Base-by-base conservation (phyloP, 2,113 vertebrate genomes). In the Tonatia bakeri region DNA sequence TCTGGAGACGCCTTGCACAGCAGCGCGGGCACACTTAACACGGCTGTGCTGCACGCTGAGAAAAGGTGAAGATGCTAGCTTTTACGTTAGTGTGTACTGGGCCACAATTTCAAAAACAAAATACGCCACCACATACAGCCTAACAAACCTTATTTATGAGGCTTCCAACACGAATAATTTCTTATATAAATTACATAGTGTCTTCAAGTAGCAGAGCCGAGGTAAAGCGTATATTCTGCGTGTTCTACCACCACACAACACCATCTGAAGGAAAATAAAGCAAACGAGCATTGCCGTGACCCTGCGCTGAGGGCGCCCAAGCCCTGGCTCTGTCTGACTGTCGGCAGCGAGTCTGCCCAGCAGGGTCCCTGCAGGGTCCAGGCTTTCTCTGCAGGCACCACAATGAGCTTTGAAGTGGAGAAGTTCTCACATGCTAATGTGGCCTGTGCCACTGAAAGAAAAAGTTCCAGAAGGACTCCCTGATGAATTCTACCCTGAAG, bases 201-300 rank as follows among this genome's bases (percentile, higher is more conserved):
- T 80, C 38, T 95, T 75, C 19, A 93, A 87, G 20, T 47, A 40
- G 82, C 88, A 56, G 19, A 69, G 16, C 15, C 12, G 36, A 76
- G 75, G 40, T 12, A 26, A 50, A 31, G 47, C 4, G 12, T 7
- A 50, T 3, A 31, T 52, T 7, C 22, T 14, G 17, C n/a, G 11
- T 61, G 24, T 72, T 40, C 67, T n/a, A 13, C 22, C 26, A 15
- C 16, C 11, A 43, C 56, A 77, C 31, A 38, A 7, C 43, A 38
- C 36, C 7, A 81, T 5, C 16, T 50, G 38, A 31, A 54, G 40
- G 22, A 17, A 73, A 64, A 67, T 11, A 6, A 89, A 28, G 28
- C 22, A 14, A 1, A 13, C 14, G 4, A 7, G 31, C 0, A 14
- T 16, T 7, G 38, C 61, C 0, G 0, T 11, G 43, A 1, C 5